Evolutionary conservation across 1,140 invertebrate genomes (phyloP).

Genomic region (Procambarus clarkii): DNA sequence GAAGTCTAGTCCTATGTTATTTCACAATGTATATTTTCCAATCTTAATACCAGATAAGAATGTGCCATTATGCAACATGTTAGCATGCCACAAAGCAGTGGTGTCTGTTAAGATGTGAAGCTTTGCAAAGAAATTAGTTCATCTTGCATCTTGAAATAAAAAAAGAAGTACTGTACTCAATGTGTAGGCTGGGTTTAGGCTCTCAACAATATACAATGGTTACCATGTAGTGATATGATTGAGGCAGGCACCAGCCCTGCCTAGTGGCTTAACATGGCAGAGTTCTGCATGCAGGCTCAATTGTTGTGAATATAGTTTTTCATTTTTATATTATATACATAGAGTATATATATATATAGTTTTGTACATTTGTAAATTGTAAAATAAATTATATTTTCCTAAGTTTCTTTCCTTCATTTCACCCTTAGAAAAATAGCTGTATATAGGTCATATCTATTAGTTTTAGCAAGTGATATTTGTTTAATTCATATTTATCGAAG

Average conservation of each 20-base stretch:
- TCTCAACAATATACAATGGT: not conserved
- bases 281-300: not conserved
- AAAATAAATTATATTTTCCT: constrained; percentile 53
- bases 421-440: constrained; percentile 12
- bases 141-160: too few species aligned
- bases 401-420: constrained; percentile 53
- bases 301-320: constrained; percentile 36
- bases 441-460: constrained; percentile 3
- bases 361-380: constrained; percentile 59
- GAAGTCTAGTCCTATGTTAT: not conserved
- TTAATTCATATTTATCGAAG: not conserved
- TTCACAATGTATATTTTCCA: not conserved
- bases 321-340: not conserved
- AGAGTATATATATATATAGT: constrained; percentile 31
- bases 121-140: too few species aligned
- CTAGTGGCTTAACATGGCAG: too few species aligned
- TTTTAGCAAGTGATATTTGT: constrained; percentile 3
- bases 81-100: not conserved
- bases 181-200: not conserved
- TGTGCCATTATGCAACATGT: not conserved
- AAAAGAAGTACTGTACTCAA: too few species aligned
- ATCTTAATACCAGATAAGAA: not conserved
- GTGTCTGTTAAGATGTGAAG: too few species aligned
- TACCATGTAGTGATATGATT: not conserved
- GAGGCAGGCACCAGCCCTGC: not conserved